A percentile compares a stretch with the other conserved stretches of the same genome.
phyloP scores from a whole-genome alignment of 2,888 invertebrate genomes.

The Caenorhabditis sp. region DNA sequence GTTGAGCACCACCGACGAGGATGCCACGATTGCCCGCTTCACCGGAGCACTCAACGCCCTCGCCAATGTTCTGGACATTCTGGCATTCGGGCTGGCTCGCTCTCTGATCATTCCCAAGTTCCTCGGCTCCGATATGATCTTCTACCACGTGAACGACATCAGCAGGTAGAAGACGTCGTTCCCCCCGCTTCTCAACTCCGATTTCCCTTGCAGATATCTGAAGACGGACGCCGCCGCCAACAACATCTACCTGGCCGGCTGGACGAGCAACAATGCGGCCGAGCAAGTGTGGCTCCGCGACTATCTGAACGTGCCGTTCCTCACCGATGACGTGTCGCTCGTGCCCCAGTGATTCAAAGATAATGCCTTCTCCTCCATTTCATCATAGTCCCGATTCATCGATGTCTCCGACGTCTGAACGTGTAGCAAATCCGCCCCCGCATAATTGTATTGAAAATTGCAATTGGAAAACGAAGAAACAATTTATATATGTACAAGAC shows the following conservation, averaged over 20 bases:
- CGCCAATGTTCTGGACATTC: slow-evolving; percentile 30
- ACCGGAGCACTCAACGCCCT: slow-evolving; percentile 29
- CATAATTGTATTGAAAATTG: no score
- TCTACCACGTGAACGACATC: slow-evolving; percentile 56
- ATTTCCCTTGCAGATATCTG: slow-evolving; percentile 21
- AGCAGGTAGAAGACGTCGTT: slow-evolving; percentile 44
- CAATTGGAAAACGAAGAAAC: no score
- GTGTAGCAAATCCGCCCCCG: no score
- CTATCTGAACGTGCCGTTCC: slow-evolving; percentile 46
- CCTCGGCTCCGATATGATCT: slow-evolving; percentile 50
- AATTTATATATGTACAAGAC: no score
- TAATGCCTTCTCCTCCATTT: no score
- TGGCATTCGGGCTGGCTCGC: slow-evolving; percentile 30
- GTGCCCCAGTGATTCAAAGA: no score
- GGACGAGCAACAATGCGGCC: slow-evolving; percentile 41
- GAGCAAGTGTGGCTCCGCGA: slow-evolving; percentile 46
- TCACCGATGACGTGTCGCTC: slow-evolving; percentile 57
- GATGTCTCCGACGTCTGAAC: no score
- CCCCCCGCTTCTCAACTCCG: no score
- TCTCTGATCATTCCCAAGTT: slow-evolving; percentile 45
- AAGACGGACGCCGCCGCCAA: slow-evolving; percentile 35
- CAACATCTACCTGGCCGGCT: slow-evolving; percentile 51
- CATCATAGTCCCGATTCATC: no score
- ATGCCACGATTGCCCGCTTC: slow-evolving; percentile 29
- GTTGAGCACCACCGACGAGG: slow-evolving; percentile 50